A percentile compares a stretch with the other conserved stretches of the same genome.
Evolutionary conservation across 1,140 invertebrate genomes (phyloP).

Genomic region (Pseudobourletiella spinata): DNA sequence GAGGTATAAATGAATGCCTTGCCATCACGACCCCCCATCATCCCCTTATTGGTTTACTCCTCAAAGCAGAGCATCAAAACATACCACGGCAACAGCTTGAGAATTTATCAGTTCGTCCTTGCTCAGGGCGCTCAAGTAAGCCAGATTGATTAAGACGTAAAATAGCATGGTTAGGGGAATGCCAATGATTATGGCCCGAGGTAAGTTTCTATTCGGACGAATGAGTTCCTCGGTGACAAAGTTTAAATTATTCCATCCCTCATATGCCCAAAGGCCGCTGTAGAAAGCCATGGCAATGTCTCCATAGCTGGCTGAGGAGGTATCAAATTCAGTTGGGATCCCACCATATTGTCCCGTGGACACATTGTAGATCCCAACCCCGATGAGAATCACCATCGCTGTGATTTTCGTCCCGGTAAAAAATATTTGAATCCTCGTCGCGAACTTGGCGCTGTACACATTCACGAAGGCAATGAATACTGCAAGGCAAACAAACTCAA

Average conservation of each 20-base stretch:
- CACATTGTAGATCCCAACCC: conserved; percentile 72
- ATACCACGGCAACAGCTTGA: conserved; percentile 76
- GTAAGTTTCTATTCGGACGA: conserved; percentile 49
- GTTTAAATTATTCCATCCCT: conserved; percentile 60
- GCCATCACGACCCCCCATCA: too few relatives aligned
- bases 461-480: conserved; percentile 81
- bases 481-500: conserved; percentile 39
- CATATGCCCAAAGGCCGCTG: conserved; percentile 76
- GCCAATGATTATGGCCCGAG: conserved; percentile 75
- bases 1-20: background rate
- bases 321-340: conserved; percentile 34
- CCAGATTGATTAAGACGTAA: conserved; percentile 84
- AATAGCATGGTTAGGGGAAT: conserved; percentile 76
- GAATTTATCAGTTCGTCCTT: conserved; percentile 67
- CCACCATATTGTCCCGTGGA: conserved; percentile 50
- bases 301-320: conserved; percentile 46
- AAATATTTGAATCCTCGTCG: conserved; percentile 77
- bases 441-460: conserved; percentile 74
- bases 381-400: conserved; percentile 67
- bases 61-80: too few relatives aligned
- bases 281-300: conserved; percentile 83
- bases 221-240: conserved; percentile 35
- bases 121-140: conserved; percentile 80
- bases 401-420: conserved; percentile 79
- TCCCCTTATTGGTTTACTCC: too few relatives aligned